Evolutionary conservation across 2,797 vertebrate species (phyloP).

Genomic region (Pelodytes ibericus): DNA sequence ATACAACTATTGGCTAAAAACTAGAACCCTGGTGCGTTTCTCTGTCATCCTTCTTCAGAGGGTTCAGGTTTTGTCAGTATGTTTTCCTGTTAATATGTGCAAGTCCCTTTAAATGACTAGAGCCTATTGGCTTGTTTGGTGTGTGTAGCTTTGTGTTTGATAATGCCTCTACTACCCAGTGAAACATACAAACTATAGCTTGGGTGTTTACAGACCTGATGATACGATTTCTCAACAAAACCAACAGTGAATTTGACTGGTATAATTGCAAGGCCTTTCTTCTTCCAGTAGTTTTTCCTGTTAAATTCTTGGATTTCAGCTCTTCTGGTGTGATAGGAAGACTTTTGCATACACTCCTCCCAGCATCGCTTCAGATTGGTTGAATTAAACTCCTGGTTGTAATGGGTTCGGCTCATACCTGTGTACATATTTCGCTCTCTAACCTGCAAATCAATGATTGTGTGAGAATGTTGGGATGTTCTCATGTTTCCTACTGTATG

Average conservation of each 20-base stretch:
- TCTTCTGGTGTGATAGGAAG: conserved; percentile 69
- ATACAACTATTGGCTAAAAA: too few species aligned
- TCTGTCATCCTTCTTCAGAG: too few species aligned
- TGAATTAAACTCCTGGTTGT: conserved; percentile 78
- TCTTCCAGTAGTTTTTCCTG: conserved; percentile 83
- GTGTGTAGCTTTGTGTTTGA: too few species aligned
- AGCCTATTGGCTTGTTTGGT: too few species aligned
- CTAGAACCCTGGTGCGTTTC: too few species aligned
- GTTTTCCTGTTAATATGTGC: too few species aligned
- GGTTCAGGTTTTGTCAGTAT: too few species aligned
- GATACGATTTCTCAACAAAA: conserved; percentile 71
- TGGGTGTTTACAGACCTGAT: conserved; percentile 76
- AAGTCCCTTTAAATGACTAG: too few species aligned
- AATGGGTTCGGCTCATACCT: conserved; percentile 74
- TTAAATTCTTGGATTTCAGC: conserved; percentile 74
- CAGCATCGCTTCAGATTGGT: conserved; percentile 81
- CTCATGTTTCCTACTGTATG: too few species aligned
- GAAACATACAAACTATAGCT: too few species aligned
- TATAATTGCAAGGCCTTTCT: conserved; percentile 82
- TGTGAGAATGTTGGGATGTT: too few species aligned
- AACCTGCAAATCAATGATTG: conserved; percentile 82
- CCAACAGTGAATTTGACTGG: conserved; percentile 87
- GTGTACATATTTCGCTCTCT: conserved; percentile 88
- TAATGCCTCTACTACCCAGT: too few species aligned
- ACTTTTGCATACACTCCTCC: conserved; percentile 79